These are phyloP conservation scores for Mechanitis mazaeus DNA, from an alignment of 2,888 invertebrate genomes.

Conservation along the genomic window DNA sequence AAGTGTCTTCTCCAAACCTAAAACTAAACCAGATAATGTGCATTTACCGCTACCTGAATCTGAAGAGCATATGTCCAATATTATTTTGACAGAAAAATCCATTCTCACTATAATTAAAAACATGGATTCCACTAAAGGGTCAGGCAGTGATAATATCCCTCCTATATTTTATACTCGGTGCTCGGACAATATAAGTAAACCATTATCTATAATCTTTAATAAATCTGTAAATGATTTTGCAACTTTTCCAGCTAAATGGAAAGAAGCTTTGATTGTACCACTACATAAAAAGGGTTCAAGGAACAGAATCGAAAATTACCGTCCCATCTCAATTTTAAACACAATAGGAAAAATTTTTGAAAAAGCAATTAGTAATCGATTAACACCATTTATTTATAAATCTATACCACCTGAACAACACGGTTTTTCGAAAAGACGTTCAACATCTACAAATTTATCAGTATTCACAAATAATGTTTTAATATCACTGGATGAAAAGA, in stretches of 20 bases:
- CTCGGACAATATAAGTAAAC: too few species aligned
- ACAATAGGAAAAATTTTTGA: slow-evolving; percentile 13
- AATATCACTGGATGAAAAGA: too few species aligned
- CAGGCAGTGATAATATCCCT: too few species aligned
- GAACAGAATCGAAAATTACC: slow-evolving; percentile 9
- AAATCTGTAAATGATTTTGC: neutral
- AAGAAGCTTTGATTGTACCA: slow-evolving; percentile 7
- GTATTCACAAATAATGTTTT: too few species aligned
- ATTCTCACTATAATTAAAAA: too few species aligned
- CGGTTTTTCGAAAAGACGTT: slow-evolving; percentile 7
- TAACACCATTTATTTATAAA: slow-evolving; percentile 2
- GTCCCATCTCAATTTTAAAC: slow-evolving; percentile 14
- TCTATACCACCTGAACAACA: slow-evolving; percentile 10
- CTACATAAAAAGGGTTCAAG: slow-evolving; percentile 10
- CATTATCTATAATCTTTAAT: too few species aligned
- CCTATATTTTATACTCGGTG: too few species aligned
- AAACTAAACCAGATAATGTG: slow-evolving; percentile 4
- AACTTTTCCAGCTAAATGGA: too few species aligned
- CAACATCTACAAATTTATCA: neutral
- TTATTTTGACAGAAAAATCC: too few species aligned
- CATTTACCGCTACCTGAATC: neutral
- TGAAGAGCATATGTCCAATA: too few species aligned
- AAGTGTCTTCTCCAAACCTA: slow-evolving; percentile 12
- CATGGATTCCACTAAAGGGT: too few species aligned
- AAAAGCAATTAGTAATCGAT: neutral